Evolutionary conservation across 2,113 vertebrate genomes (phyloP).

Genomic region (Halichoerus grypus): DNA sequence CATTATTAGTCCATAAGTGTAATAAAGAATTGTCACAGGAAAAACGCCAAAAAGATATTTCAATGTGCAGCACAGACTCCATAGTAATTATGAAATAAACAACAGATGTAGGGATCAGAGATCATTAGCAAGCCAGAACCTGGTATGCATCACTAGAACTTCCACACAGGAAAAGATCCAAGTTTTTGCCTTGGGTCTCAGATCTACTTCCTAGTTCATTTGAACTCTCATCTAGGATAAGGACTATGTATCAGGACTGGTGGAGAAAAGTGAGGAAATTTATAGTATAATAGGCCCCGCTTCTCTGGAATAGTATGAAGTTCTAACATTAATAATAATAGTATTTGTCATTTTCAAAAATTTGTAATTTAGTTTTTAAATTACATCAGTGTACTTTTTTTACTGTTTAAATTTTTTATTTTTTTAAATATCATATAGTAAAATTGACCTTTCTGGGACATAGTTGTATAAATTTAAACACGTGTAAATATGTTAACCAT

Average conservation of each 20-base stretch:
- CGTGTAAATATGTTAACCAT: neutral
- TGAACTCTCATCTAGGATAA: neutral
- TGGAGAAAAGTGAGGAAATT: neutral
- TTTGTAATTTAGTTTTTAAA: neutral
- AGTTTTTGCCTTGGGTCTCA: neutral
- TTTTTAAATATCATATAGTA: neutral
- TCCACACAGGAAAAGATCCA: neutral
- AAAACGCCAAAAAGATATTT: neutral
- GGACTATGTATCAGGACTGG: neutral
- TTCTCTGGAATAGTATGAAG: constrained; percentile 35
- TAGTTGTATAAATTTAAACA: constrained; percentile 18
- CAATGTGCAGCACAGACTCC: neutral
- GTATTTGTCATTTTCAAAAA: neutral
- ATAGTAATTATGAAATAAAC: neutral
- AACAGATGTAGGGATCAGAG: neutral
- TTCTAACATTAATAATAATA: constrained; percentile 29
- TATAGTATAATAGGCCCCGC: neutral
- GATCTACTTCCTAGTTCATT: constrained; percentile 2
- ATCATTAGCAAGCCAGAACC: neutral
- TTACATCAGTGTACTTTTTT: neutral
- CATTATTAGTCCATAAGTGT: neutral
- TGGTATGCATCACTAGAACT: neutral
- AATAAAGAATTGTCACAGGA: neutral
- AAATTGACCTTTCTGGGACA: neutral
- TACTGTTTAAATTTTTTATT: neutral